phyloP scores from a whole-genome alignment of 53 echinoderm and acorn worm genomes.

The Stichopus horrens region DNA sequence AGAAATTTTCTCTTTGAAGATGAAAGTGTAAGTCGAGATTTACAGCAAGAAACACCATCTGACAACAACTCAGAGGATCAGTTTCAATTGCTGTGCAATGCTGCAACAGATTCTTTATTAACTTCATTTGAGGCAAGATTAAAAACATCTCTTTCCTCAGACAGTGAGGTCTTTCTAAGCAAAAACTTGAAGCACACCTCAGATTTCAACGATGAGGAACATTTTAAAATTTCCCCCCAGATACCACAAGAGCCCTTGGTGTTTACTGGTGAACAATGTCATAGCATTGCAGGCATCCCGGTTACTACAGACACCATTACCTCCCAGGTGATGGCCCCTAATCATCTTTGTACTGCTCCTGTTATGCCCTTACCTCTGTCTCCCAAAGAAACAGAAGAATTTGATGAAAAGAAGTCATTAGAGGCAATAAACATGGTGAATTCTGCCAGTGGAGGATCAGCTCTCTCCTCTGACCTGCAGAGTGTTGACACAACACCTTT shows the following conservation, averaged over 20 bases:
- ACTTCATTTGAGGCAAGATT: not conserved
- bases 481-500: conserved; percentile 69
- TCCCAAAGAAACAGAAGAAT: conserved; percentile 39
- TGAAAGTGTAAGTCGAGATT: conserved; percentile 16
- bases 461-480: conserved; percentile 46
- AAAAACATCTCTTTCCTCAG: conserved; percentile 14
- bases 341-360: not conserved
- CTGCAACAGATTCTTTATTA: not conserved
- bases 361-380: conserved; percentile 32
- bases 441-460: not conserved
- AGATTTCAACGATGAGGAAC: conserved; percentile 38
- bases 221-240: conserved; percentile 46
- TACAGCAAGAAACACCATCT: conserved; percentile 29
- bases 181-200: not conserved
- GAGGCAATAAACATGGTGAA: conserved; percentile 22
- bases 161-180: not conserved
- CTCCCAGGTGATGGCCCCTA: conserved; percentile 4
- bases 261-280: conserved; percentile 14
- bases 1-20: not conserved
- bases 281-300: too few relatives aligned
- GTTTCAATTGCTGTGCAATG: conserved; percentile 24
- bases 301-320: not conserved
- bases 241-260: conserved; percentile 10
- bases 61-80: conserved; percentile 27
- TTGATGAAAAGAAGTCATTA: conserved; percentile 51